Conservation (phyloP, 2,888 invertebrate genomes). For the Hydropsyche betteni region DNA sequence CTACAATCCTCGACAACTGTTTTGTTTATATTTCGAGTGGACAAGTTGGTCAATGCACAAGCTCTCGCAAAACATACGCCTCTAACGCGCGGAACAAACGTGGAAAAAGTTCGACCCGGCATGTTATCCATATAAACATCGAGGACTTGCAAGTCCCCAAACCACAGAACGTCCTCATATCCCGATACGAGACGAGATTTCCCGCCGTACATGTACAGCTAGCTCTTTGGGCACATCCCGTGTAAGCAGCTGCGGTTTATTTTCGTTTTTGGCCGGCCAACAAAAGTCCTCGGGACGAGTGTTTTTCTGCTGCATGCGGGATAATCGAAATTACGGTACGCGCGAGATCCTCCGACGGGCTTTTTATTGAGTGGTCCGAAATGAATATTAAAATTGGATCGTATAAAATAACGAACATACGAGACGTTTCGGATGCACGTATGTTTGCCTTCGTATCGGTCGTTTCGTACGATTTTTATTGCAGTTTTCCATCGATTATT, state of each 20-base stretch:
- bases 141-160: slow-evolving; percentile 27
- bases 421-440: too few species aligned
- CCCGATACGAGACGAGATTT: not conserved
- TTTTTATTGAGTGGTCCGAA: too few species aligned
- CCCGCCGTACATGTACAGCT: not conserved
- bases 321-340: slow-evolving; percentile 21
- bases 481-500: not conserved
- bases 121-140: slow-evolving; percentile 41
- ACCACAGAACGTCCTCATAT: not conserved
- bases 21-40: slow-evolving; percentile 1
- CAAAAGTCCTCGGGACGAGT: not conserved
- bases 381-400: too few species aligned
- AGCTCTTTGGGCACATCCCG: not conserved
- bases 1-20: slow-evolving; percentile 8
- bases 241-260: slow-evolving; percentile 25
- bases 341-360: too few species aligned
- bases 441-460: not conserved
- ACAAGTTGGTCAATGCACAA: slow-evolving; percentile 21
- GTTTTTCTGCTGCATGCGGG: slow-evolving; percentile 23
- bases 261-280: slow-evolving; percentile 7
- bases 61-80: slow-evolving; percentile 23
- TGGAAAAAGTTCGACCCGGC: slow-evolving; percentile 44
- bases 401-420: too few species aligned
- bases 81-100: slow-evolving; percentile 36
- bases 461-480: not conserved